phyloP scores from a whole-genome alignment of 1,140 invertebrate species.

The Zaprionus lachaisei region DNA sequence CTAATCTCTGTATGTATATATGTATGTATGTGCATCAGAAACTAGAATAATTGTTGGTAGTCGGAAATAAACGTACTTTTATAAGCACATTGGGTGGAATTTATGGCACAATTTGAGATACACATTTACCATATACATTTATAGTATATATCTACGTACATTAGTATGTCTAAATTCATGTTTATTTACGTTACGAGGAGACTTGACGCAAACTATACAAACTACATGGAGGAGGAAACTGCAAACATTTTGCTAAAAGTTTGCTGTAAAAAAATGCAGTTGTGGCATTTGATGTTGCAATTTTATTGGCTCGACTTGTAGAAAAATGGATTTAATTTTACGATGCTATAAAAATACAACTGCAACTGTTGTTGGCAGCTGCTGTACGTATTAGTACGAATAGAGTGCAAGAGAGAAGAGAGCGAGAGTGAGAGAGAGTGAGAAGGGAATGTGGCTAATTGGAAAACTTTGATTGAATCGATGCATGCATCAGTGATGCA shows the following conservation, averaged over 20 bases:
- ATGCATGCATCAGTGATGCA: conserved; percentile 44
- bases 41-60: background rate
- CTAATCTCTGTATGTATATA: background rate
- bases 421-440: background rate
- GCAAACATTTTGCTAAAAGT: conserved; percentile 27
- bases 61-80: background rate
- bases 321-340: conserved; percentile 46
- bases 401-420: conserved; percentile 1
- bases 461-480: conserved; percentile 69
- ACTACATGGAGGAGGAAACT: conserved; percentile 15
- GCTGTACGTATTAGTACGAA: background rate
- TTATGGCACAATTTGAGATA: background rate
- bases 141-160: background rate
- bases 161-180: conserved; percentile 5
- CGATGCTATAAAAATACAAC: conserved; percentile 50
- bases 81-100: background rate
- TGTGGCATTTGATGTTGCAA: conserved; percentile 19
- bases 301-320: conserved; percentile 28
- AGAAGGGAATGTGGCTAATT: conserved; percentile 42
- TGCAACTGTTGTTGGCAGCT: background rate
- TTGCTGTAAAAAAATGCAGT: conserved; percentile 21
- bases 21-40: background rate
- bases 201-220: conserved; percentile 8
- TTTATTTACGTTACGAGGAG: conserved; percentile 27
- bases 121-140: background rate